phyloP scores from a whole-genome alignment of 2,113 vertebrate genomes.

The Peromyscus polionotus region DNA sequence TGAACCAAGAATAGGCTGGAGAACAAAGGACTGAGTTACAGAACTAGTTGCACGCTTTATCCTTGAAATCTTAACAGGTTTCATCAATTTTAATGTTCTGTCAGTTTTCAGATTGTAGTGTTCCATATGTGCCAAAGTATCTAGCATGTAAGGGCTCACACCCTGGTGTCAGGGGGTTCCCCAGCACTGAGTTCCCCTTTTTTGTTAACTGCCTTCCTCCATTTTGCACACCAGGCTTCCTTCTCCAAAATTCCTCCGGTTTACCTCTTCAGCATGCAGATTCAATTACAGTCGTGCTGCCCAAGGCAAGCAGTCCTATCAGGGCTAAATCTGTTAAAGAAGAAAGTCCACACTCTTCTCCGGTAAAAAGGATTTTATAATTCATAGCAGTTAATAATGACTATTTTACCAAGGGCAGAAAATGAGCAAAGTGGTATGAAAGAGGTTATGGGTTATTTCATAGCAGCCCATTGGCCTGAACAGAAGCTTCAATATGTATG shows the following conservation, averaged over 20 bases:
- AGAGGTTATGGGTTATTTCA: conserved; percentile 50
- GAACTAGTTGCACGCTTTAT: background rate
- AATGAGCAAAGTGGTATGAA: conserved; percentile 57
- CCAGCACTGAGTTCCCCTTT: background rate
- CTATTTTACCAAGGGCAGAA: conserved; percentile 75
- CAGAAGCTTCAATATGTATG: conserved; percentile 6
- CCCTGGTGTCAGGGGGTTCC: background rate
- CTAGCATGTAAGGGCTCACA: background rate
- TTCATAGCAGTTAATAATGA: conserved; percentile 77
- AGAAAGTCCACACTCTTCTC: conserved; percentile 67
- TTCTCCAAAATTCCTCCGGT: background rate
- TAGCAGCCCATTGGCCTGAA: background rate
- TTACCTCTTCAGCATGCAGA: conserved; percentile 69
- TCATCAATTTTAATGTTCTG: background rate
- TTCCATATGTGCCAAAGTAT: background rate
- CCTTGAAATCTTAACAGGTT: background rate
- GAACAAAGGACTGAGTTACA: background rate
- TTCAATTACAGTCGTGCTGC: conserved; percentile 67
- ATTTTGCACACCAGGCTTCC: conserved; percentile 13
- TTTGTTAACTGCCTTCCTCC: conserved; percentile 7
- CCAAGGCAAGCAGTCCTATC: conserved; percentile 57
- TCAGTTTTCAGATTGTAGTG: background rate
- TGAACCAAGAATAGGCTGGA: background rate
- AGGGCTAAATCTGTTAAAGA: conserved; percentile 71
- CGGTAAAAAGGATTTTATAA: conserved; percentile 67